phyloP scores from a whole-genome alignment of 2,888 invertebrate species.

The Caenorhabditis drosophilae region DNA sequence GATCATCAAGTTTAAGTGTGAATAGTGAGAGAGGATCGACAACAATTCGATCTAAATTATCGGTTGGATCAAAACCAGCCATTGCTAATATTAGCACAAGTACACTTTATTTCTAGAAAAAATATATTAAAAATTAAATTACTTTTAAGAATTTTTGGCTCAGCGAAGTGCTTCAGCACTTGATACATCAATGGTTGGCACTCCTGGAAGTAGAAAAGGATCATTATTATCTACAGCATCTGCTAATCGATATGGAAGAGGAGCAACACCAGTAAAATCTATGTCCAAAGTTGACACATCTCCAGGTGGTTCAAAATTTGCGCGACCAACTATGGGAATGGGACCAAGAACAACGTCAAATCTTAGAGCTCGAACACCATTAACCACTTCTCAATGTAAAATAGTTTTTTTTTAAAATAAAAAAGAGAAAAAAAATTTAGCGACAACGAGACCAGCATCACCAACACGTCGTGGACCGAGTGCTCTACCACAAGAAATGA shows the following conservation, averaged over 20 bases:
- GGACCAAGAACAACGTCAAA: constrained; percentile 26
- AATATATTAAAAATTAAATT: neutral
- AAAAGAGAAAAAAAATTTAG: constrained; percentile 2
- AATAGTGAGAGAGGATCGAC: constrained; percentile 23
- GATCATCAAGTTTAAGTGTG: constrained; percentile 14
- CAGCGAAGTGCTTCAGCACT: constrained; percentile 30
- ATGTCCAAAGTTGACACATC: constrained; percentile 26
- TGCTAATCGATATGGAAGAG: no score
- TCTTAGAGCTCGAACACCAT: constrained; percentile 8
- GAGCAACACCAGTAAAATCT: neutral
- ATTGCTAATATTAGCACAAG: constrained; percentile 19
- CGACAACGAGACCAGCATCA: constrained; percentile 15
- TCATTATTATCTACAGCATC: no score
- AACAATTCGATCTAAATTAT: constrained; percentile 22
- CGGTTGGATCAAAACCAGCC: constrained; percentile 7
- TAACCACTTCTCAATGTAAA: neutral
- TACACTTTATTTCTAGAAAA: neutral
- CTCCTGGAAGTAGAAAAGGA: neutral
- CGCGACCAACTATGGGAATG: constrained; percentile 1
- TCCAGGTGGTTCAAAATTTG: constrained; percentile 19
- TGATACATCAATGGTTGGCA: constrained; percentile 16
- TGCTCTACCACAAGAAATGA: constrained; percentile 8
- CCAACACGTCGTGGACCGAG: constrained; percentile 16
- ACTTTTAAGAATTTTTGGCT: constrained; percentile 17
- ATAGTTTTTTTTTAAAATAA: neutral